Percentiles rank a stretch among this genome's conserved stretches.
phyloP scores from a whole-genome alignment of 2,797 vertebrate species.

The Xyrichtys novacula region DNA sequence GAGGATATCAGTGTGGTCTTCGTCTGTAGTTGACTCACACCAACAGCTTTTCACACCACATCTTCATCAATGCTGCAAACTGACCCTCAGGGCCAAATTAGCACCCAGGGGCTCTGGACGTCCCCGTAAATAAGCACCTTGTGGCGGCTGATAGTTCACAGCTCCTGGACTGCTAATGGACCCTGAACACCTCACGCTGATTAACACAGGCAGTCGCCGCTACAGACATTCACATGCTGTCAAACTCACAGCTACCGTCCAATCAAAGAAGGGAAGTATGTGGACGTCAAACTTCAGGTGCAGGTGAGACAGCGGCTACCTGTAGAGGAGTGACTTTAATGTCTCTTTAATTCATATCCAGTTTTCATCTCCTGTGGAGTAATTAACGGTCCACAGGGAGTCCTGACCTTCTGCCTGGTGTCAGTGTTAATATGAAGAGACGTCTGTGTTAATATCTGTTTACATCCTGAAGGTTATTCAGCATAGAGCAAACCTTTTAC shows the following conservation, averaged over 20 bases:
- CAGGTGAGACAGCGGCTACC: slow-evolving; percentile 30
- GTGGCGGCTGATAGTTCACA: slow-evolving; percentile 37
- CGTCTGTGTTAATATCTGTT: not conserved
- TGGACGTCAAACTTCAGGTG: not conserved
- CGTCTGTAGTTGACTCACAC: slow-evolving; percentile 25
- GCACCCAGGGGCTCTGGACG: slow-evolving; percentile 11
- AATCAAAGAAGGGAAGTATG: not conserved
- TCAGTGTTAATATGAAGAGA: slow-evolving; percentile 38
- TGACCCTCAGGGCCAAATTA: slow-evolving; percentile 46
- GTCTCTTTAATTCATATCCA: slow-evolving; percentile 37
- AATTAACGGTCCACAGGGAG: slow-evolving; percentile 34
- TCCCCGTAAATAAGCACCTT: slow-evolving; percentile 25
- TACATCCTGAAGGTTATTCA: slow-evolving; percentile 46
- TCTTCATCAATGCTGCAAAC: slow-evolving; percentile 39
- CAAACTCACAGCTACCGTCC: slow-evolving; percentile 6
- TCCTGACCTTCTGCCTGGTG: slow-evolving; percentile 52
- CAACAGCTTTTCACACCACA: slow-evolving; percentile 57
- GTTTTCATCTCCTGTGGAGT: slow-evolving; percentile 12
- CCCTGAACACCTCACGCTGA: slow-evolving; percentile 19
- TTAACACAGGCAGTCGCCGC: slow-evolving; percentile 37
- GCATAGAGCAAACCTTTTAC: no score
- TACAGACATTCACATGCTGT: slow-evolving; percentile 29
- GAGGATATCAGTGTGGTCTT: not conserved
- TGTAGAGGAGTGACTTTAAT: slow-evolving; percentile 45
- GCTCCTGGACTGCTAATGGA: not conserved